Evolutionary conservation across 2,113 vertebrate species (phyloP).

Genomic region (Hylia prasina): DNA sequence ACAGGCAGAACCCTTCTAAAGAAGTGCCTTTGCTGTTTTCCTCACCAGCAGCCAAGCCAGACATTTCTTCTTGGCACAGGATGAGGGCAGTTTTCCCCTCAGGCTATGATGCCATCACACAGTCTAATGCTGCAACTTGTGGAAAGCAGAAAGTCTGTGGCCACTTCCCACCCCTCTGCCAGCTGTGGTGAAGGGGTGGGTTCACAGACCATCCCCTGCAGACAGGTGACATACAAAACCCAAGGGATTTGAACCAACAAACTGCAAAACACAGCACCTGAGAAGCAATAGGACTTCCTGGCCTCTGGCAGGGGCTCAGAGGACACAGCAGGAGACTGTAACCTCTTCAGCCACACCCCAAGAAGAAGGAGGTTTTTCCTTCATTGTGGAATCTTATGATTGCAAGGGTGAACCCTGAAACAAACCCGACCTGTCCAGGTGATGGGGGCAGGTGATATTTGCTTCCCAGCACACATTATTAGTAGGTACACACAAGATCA

Average conservation of each 20-base stretch:
- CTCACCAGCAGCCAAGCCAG: not conserved
- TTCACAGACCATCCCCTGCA: not conserved
- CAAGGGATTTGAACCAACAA: not conserved
- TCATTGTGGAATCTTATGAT: fast-evolving
- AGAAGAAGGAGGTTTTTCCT: not conserved
- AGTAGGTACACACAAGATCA: not conserved
- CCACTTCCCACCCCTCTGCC: not conserved
- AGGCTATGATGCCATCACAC: too few relatives aligned
- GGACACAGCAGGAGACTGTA: not conserved
- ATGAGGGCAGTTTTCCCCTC: not conserved
- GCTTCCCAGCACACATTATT: not conserved
- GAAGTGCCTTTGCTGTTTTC: not conserved
- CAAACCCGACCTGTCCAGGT: not conserved
- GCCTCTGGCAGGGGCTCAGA: not conserved
- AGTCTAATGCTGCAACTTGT: too few relatives aligned
- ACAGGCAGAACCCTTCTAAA: not conserved
- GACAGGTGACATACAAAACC: not conserved
- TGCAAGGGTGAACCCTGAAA: not conserved
- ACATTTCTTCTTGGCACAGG: fast-evolving
- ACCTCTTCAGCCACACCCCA: not conserved
- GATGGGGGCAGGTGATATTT: not conserved
- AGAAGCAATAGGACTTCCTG: not conserved
- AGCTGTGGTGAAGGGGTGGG: fast-evolving
- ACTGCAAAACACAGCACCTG: not conserved
- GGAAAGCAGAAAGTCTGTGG: not conserved